Conservation (phyloP, 2,888 invertebrate species). For the Drosophila paranaensis region DNA sequence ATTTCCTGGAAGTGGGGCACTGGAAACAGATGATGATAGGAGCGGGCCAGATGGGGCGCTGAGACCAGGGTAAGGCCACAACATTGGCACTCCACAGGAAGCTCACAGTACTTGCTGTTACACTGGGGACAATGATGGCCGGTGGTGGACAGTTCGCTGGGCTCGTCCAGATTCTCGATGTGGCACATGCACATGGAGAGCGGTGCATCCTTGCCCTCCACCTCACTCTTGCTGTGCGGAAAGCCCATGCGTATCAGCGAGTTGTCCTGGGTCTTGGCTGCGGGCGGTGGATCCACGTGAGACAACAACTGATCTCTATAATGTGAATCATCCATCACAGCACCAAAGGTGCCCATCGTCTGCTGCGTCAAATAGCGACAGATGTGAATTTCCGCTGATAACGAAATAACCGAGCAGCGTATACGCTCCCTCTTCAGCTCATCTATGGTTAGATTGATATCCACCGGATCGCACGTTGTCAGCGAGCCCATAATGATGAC, state of each 20-base stretch:
- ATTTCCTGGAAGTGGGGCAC: conserved; percentile 93
- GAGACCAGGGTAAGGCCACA: conserved; percentile 98
- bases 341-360: conserved; percentile 94
- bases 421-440: conserved; percentile 92
- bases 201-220: conserved; percentile 87
- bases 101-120: conserved; percentile 98
- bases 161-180: conserved; percentile 90
- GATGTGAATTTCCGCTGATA: conserved; percentile 97
- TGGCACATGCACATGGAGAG: conserved; percentile 98
- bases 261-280: conserved; percentile 90
- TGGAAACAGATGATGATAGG: conserved; percentile 98
- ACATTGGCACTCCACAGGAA: conserved; percentile 98
- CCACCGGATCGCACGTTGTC: conserved; percentile 98
- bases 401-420: conserved; percentile 96
- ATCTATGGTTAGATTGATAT: conserved; percentile 93
- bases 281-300: conserved; percentile 90
- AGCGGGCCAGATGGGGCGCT: conserved; percentile 98
- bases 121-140: conserved; percentile 98
- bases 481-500: conserved; percentile 96
- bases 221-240: conserved; percentile 90
- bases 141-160: conserved; percentile 89
- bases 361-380: conserved; percentile 93
- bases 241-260: conserved; percentile 98
- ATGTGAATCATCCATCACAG: conserved; percentile 93
- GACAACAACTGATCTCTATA: conserved; percentile 88